Base-by-base conservation (phyloP, 2,888 invertebrate genomes). In the Sycophila texana region DNA sequence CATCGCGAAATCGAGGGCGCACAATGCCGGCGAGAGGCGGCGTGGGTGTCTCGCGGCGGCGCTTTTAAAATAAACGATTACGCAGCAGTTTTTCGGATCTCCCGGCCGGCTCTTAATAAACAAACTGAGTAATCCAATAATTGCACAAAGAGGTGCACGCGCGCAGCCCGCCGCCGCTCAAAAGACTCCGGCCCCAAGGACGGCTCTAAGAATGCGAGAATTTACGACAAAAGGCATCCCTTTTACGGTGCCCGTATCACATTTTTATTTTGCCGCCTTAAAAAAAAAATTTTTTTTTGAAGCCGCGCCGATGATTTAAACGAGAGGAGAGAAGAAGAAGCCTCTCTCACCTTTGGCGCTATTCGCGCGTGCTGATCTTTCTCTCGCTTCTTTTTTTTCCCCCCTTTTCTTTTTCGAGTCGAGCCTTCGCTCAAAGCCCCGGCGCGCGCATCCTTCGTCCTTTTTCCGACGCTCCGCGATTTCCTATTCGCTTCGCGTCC, bases 211-310 rank as follows among this genome's bases (percentile, higher is more conserved):
- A 81, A 81, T 79, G 74, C 79, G 78, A 81, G 81, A 79, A 81
- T 81, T 81, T 81, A 81, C 79, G 81, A 81, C 81, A 81, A 81
- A 81, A 79, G 81, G 63, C 73, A 72, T 66, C 57, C 68, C 75
- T 78, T 78, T 78, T 78, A 75, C 73, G 72, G 58, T 58, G 39
- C 30, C 51, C 71, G 67, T 65, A 81, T 81, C 81, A 68, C 81
- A 72, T 81, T 81, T 81, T 81, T 81, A 78, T 81, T 81, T 81
- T 81, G 78, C 76, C 81, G 78, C 78, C 78, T 65, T 49, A 10
- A 39, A 39, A 51, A 79, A 76, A 79, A n/a, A n/a, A n/a, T n/a
- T n/a, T n/a, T n/a, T n/a, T 76, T 81, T 81, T 79, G 81, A 81
- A 79, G 79, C 79, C 61, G 77, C 39, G 7, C 66, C 76, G 79